phyloP scores from a whole-genome alignment of 1,140 invertebrate species.

The Drosophila kepulauana region DNA sequence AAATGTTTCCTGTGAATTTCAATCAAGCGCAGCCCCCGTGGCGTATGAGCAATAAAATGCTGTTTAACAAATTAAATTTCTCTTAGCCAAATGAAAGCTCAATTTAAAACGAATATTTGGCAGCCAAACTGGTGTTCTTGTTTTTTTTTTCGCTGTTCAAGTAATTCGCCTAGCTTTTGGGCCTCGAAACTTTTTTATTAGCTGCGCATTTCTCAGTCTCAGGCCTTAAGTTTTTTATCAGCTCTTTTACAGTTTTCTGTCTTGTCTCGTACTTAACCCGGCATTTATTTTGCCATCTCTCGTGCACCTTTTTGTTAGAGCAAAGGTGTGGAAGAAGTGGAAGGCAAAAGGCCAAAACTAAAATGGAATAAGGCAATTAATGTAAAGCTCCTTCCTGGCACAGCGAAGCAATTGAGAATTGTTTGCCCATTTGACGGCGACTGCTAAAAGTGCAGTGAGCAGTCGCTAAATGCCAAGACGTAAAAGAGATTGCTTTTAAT shows the following conservation, averaged over 20 bases:
- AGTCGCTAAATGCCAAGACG: constrained; percentile 16
- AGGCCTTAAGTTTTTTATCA: constrained; percentile 68
- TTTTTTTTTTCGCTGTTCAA: constrained; percentile 34
- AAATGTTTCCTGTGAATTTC: not conserved
- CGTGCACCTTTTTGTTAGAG: not conserved
- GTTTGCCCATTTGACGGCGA: constrained; percentile 55
- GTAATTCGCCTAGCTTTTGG: constrained; percentile 40
- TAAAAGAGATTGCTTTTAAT: constrained; percentile 60
- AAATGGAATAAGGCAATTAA: constrained; percentile 75
- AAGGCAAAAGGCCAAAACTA: constrained; percentile 35
- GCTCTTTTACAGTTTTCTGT: constrained; percentile 63
- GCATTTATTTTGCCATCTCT: constrained; percentile 48
- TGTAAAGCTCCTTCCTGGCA: constrained; percentile 69
- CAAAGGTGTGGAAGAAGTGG: constrained; percentile 45
- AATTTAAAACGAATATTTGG: not conserved
- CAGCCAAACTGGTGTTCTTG: not conserved
- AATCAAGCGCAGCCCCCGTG: not conserved
- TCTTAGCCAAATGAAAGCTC: not conserved
- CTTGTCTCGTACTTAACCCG: constrained; percentile 52
- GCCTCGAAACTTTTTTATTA: constrained; percentile 63
- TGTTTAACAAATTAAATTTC: not conserved
- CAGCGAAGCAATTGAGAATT: constrained; percentile 56
- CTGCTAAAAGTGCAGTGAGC: constrained; percentile 27
- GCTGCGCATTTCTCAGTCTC: constrained; percentile 49
- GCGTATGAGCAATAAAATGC: not conserved